Conservation (phyloP, 2,888 invertebrate genomes). For the Petrophora chlorosata region DNA sequence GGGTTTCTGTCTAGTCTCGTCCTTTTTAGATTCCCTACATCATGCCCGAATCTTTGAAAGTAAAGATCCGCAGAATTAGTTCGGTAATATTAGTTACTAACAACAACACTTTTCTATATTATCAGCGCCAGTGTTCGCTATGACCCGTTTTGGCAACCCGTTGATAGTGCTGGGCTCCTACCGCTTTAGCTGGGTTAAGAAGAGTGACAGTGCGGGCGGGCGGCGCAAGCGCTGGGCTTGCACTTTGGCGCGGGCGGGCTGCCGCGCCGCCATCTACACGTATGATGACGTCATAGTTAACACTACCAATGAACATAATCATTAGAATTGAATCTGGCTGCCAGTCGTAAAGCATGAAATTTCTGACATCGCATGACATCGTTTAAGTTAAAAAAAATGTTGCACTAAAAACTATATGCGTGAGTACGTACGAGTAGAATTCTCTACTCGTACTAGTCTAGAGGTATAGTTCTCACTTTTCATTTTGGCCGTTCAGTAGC, state of each 20-base stretch:
- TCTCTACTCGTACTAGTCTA: no score
- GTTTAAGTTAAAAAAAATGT: no score
- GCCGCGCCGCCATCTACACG: slow-evolving; percentile 48
- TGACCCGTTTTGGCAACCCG: slow-evolving; percentile 41
- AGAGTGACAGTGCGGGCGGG: slow-evolving; percentile 25
- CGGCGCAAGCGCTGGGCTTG: slow-evolving; percentile 43
- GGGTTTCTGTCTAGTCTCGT: no score
- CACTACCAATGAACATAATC: slow-evolving; percentile 48
- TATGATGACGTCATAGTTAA: slow-evolving; percentile 48
- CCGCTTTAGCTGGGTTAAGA: slow-evolving; percentile 40
- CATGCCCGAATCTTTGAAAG: no score
- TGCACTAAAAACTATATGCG: no score
- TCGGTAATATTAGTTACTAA: neutral
- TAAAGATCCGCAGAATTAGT: neutral
- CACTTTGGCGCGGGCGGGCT: slow-evolving; percentile 35
- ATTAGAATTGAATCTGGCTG: slow-evolving; percentile 34
- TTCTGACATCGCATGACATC: neutral
- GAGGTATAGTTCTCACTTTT: no score
- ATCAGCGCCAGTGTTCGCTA: slow-evolving; percentile 32
- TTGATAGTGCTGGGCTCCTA: slow-evolving; percentile 51
- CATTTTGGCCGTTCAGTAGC: no score
- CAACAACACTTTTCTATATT: neutral
- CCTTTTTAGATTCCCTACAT: no score
- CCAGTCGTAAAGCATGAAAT: neutral
- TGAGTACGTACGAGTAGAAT: no score